Evolutionary conservation across 1,140 invertebrate genomes (phyloP).

Genomic region (Pantala flavescens): DNA sequence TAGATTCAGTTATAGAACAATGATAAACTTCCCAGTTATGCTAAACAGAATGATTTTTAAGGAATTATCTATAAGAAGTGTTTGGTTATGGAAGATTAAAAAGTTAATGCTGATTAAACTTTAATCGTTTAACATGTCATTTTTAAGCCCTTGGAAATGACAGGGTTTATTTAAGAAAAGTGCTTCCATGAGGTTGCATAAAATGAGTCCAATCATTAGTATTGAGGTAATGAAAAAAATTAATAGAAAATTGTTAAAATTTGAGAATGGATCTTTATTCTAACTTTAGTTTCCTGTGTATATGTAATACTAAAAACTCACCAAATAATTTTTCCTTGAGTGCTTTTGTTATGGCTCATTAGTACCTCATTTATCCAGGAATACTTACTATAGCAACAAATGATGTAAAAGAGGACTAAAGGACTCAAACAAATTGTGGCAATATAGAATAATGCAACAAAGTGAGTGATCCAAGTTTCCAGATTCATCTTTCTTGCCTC

Average conservation of each 20-base stretch:
- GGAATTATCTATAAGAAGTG: neutral
- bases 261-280: neutral
- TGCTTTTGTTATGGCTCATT: neutral
- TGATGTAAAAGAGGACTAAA: too few relatives aligned
- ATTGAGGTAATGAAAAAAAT: neutral
- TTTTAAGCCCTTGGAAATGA: neutral
- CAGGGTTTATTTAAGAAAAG: slow-evolving; percentile 3
- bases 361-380: neutral
- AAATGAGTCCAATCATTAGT: neutral
- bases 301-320: neutral
- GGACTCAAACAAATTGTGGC: too few relatives aligned
- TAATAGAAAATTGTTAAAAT: neutral
- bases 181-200: slow-evolving; percentile 8
- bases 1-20: too few relatives aligned
- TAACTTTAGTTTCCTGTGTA: neutral
- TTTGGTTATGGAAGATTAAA: neutral
- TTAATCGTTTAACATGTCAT: neutral
- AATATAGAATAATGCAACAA: too few relatives aligned
- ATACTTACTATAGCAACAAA: neutral
- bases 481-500: too few relatives aligned
- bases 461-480: too few relatives aligned
- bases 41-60: neutral
- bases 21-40: neutral
- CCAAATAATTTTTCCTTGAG: neutral
- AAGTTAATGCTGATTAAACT: neutral